Base-by-base conservation (phyloP, 1,140 invertebrate genomes). In the Melanaphis sacchari region DNA sequence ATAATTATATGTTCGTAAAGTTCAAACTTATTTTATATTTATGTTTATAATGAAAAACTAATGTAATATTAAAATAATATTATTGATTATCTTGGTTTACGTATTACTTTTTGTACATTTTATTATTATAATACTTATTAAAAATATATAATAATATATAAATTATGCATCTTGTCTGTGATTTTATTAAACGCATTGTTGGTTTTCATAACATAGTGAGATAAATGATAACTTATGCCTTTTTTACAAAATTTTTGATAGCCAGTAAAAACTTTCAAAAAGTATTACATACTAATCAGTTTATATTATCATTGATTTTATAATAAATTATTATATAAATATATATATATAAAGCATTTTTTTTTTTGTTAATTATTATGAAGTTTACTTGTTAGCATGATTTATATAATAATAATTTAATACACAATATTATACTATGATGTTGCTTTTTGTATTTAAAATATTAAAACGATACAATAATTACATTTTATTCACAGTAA, bases 71-170 rank as follows among this genome's bases (percentile, higher is more conserved):
- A 76, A n/a, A 11, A 76, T 76, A n/a, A 76, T 1, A 76, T 6
- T 11, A 76, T 76, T 59, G 31, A 6, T 59, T 15, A n/a, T 76
- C 11, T 36, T 21, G 31, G 18, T 7, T 76, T 76, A 76, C 15
- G 59, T n/a, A 76, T 76, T 76, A 76, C 15, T n/a, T n/a, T 76
- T 76, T 76, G 59, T 76, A 76, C n/a, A 76, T n/a, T 76, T 76
- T 76, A 76, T n/a, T 18, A 76, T 76, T n/a, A 76, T 76, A 76
- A 15, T n/a, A n/a, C n/a, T n/a, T 76, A 18, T 76, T 76, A 76
- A 76, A 76, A 76, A n/a, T 15, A n/a, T n/a, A 76, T 36, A n/a
- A n/a, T n/a, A 21, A n/a, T n/a, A 76, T 36, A 76, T 15, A 76
- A 15, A 76, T 18, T 76, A 5, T 18, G 15, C 31, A n/a, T 18